A percentile compares a stretch with the other conserved stretches of the same genome.
phyloP scores from a whole-genome alignment of 2,888 invertebrate genomes.

The Watsonalla cultraria region DNA sequence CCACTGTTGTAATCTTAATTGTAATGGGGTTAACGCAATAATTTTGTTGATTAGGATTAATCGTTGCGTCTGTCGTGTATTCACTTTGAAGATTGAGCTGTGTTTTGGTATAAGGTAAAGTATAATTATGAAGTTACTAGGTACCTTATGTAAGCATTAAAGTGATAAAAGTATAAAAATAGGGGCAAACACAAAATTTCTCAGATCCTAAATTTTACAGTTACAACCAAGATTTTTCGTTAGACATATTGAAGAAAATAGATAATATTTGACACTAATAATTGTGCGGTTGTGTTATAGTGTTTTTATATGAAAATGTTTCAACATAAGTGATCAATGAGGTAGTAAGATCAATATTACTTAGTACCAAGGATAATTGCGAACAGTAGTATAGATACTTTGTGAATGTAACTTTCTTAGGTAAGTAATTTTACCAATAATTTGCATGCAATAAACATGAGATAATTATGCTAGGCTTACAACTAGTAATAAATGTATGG shows the following conservation, averaged over 20 bases:
- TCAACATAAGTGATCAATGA: background rate
- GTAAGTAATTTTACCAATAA: background rate
- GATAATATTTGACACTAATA: background rate
- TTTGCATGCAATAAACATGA: background rate
- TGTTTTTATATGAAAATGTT: background rate
- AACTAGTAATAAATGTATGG: background rate
- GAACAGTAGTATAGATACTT: too few species aligned
- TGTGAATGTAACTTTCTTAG: background rate
- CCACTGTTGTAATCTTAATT: constrained; percentile 4
- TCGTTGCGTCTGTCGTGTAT: background rate
- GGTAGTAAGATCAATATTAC: background rate
- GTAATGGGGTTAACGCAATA: background rate
- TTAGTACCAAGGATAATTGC: background rate
- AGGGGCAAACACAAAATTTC: background rate
- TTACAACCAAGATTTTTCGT: background rate
- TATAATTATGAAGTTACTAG: background rate
- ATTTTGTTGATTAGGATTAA: background rate
- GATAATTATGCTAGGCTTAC: background rate
- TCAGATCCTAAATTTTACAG: background rate
- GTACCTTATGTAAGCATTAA: background rate
- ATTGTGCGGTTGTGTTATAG: background rate
- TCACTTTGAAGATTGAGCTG: background rate
- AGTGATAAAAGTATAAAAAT: background rate
- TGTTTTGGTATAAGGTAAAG: background rate
- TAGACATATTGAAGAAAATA: background rate